These are phyloP conservation scores for Myotis lucifugus DNA, from an alignment of 2,113 vertebrate species.

Conservation along the genomic window DNA sequence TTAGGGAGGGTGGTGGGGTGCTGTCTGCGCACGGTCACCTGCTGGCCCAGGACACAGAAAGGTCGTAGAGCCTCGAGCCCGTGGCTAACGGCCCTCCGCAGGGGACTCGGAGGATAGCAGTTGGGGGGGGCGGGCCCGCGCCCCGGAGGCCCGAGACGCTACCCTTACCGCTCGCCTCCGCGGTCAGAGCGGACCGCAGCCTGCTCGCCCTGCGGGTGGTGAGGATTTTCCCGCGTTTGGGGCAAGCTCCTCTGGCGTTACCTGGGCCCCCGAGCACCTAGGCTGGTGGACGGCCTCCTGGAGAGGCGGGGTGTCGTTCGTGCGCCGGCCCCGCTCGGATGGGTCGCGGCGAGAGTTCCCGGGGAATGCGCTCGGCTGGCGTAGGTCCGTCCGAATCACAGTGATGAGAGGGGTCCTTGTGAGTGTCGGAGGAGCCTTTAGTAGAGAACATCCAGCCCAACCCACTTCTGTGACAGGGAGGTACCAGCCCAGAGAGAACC, in stretches of 20 bases:
- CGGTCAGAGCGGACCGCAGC: too few species aligned
- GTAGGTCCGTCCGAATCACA: not conserved
- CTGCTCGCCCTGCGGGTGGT: rapidly evolving
- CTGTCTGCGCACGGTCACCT: rapidly evolving
- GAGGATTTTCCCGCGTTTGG: not conserved
- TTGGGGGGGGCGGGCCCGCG: not conserved
- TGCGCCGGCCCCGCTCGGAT: too few species aligned
- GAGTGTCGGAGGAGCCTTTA: not conserved
- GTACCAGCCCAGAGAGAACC: not conserved
- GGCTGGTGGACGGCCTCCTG: not conserved
- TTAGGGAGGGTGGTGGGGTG: rapidly evolving
- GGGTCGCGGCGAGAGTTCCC: not conserved
- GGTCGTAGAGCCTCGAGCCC: not conserved
- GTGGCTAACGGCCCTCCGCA: not conserved
- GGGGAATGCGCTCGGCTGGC: not conserved
- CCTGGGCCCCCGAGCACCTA: not conserved
- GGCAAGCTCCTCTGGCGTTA: not conserved
- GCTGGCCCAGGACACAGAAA: not conserved
- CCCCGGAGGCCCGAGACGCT: rapidly evolving
- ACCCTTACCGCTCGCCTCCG: not conserved
- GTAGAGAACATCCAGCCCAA: not conserved
- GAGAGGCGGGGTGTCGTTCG: not conserved
- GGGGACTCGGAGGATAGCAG: conserved; percentile 44
- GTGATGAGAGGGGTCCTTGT: not conserved
- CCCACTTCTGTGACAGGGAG: too few species aligned